Evolutionary conservation across 2,797 vertebrate species (phyloP).

Genomic region (Squalus acanthias): DNA sequence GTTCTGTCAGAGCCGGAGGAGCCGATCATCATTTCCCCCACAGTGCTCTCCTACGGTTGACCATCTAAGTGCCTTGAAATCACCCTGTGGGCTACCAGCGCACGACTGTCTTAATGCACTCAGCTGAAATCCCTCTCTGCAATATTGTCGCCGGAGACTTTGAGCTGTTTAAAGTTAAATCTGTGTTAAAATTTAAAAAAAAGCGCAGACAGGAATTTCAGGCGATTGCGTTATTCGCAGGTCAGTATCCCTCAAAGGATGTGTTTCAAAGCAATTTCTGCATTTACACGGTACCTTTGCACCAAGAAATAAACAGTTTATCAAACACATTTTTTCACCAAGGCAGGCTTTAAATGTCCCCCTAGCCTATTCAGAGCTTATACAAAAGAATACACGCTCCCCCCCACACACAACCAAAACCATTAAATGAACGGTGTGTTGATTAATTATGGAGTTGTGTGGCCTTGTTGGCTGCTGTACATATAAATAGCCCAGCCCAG

Average conservation of each 20-base stretch:
- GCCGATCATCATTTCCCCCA: background rate
- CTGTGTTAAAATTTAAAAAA: background rate
- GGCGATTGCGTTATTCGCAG: no score
- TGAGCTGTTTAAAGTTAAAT: background rate
- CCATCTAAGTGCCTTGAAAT: background rate
- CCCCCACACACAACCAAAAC: no score
- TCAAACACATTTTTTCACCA: no score
- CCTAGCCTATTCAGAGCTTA: no score
- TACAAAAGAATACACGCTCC: no score
- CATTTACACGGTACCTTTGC: background rate
- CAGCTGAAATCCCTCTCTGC: background rate
- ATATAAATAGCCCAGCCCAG: background rate
- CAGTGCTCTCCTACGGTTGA: background rate
- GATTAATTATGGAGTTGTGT: background rate
- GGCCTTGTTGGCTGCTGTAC: background rate
- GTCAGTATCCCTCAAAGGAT: background rate
- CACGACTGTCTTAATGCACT: background rate
- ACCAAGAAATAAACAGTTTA: no score
- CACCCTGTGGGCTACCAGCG: background rate
- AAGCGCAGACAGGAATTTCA: background rate
- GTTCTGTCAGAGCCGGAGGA: background rate
- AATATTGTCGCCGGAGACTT: background rate
- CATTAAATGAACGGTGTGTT: background rate
- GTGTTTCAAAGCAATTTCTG: background rate
- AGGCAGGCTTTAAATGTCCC: no score